These are phyloP conservation scores for Urechis unicinctus DNA, from an alignment of 2,888 invertebrate species.

Conservation along the genomic window DNA sequence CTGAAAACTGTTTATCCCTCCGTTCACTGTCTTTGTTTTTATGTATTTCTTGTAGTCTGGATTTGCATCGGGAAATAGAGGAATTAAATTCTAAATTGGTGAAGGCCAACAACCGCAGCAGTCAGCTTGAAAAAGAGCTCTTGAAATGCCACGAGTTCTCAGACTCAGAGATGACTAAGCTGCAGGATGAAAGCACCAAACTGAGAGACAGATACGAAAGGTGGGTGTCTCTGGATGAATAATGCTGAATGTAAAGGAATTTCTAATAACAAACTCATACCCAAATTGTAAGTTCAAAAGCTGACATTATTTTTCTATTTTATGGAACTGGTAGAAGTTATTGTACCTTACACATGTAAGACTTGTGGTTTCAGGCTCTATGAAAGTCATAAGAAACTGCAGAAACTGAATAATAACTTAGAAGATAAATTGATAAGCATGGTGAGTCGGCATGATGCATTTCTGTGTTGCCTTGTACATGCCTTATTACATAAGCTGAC, in stretches of 20 bases:
- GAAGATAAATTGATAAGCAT: conserved; percentile 89
- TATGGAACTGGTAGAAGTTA: no score
- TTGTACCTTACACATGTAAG: no score
- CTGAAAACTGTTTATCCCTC: no score
- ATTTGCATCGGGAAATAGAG: conserved; percentile 80
- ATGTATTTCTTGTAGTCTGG: conserved; percentile 56
- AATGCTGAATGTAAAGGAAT: no score
- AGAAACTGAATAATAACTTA: conserved; percentile 87
- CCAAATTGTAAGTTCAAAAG: no score
- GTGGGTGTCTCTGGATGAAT: conserved; percentile 53
- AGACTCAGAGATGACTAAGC: conserved; percentile 65
- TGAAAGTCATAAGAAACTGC: conserved; percentile 87
- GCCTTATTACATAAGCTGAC: neutral
- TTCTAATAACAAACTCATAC: no score
- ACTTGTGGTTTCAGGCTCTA: conserved; percentile 63
- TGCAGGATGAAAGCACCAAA: conserved; percentile 75
- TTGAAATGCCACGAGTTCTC: conserved; percentile 65
- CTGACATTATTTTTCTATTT: no score
- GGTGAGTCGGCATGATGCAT: conserved; percentile 54
- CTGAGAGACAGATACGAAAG: conserved; percentile 91
- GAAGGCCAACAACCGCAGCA: conserved; percentile 76
- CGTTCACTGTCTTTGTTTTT: no score
- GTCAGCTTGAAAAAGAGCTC: conserved; percentile 80
- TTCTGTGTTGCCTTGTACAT: neutral
- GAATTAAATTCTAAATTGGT: conserved; percentile 73